A percentile compares a stretch with the other conserved stretches of the same genome.
phyloP scores from a whole-genome alignment of 2,888 invertebrate genomes.

The Tachina fera region DNA sequence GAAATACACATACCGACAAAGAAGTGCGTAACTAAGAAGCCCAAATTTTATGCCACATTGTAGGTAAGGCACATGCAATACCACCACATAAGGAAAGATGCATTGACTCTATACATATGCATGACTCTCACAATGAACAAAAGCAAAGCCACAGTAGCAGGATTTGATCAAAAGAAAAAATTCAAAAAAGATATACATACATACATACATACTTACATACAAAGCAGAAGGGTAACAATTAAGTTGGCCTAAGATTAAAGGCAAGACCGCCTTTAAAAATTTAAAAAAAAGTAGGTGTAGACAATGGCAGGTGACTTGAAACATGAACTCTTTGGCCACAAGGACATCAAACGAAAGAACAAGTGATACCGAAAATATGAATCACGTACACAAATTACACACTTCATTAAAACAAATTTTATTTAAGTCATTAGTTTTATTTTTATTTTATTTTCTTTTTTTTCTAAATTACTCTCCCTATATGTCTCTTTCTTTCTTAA shows the following conservation, averaged over 20 bases:
- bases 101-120: not conserved
- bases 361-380: slow-evolving; percentile 52
- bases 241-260: slow-evolving; percentile 60
- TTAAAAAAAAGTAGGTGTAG: slow-evolving; percentile 58
- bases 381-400: slow-evolving; percentile 63
- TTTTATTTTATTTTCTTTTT: not conserved
- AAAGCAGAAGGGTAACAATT: slow-evolving; percentile 31
- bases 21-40: slow-evolving; percentile 65
- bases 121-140: slow-evolving; percentile 14
- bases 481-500: not conserved
- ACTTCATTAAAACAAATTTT: slow-evolving; percentile 61
- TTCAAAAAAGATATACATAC: not conserved
- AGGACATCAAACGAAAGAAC: slow-evolving; percentile 59
- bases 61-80: slow-evolving; percentile 32
- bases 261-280: slow-evolving; percentile 37
- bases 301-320: slow-evolving; percentile 64
- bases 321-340: slow-evolving; percentile 18
- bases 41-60: slow-evolving; percentile 49
- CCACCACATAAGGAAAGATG: slow-evolving; percentile 6
- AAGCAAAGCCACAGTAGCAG: not conserved
- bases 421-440: slow-evolving; percentile 12
- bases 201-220: not conserved
- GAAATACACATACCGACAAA: slow-evolving; percentile 52
- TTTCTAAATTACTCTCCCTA: not conserved
- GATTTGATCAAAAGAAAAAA: slow-evolving; percentile 8